These are phyloP conservation scores for Microctenopoma stevenorrisi DNA, from an alignment of 2,797 vertebrate species.

Conservation along the genomic window DNA sequence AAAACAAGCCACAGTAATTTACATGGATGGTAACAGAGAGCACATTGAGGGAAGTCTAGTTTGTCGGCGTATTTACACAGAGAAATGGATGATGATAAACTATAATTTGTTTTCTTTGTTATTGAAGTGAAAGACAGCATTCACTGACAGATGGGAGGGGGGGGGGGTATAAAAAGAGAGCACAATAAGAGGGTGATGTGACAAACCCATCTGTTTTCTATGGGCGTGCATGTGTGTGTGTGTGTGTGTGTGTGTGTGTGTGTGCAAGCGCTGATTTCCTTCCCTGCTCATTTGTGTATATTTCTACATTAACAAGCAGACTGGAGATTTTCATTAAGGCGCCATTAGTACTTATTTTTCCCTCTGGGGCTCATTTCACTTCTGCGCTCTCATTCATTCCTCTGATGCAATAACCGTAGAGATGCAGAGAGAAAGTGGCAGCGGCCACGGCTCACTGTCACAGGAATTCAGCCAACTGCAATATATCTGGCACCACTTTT, in stretches of 20 bases:
- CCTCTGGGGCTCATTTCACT: slow-evolving; percentile 39
- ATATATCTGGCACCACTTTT: slow-evolving; percentile 12
- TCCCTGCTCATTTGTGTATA: slow-evolving; percentile 34
- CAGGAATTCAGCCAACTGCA: slow-evolving; percentile 26
- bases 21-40: slow-evolving; percentile 12
- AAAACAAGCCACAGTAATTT: slow-evolving; percentile 40
- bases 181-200: slow-evolving; percentile 38
- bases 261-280: background rate
- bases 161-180: slow-evolving; percentile 34
- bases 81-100: slow-evolving; percentile 26
- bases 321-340: slow-evolving; percentile 72
- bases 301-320: slow-evolving; percentile 69
- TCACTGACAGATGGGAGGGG: slow-evolving; percentile 15
- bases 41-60: slow-evolving; percentile 5
- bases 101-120: slow-evolving; percentile 41
- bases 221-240: background rate
- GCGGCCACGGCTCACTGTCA: slow-evolving; percentile 31
- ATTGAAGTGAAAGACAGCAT: slow-evolving; percentile 26
- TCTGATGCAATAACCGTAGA: slow-evolving; percentile 54
- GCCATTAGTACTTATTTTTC: slow-evolving; percentile 57
- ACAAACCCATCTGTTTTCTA: slow-evolving; percentile 56
- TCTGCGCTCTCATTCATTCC: slow-evolving; percentile 45
- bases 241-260: background rate
- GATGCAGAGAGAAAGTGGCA: slow-evolving; percentile 35
- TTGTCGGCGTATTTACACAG: slow-evolving; percentile 28